Base-by-base conservation (phyloP, 2,888 invertebrate species). In the Timandra comae region DNA sequence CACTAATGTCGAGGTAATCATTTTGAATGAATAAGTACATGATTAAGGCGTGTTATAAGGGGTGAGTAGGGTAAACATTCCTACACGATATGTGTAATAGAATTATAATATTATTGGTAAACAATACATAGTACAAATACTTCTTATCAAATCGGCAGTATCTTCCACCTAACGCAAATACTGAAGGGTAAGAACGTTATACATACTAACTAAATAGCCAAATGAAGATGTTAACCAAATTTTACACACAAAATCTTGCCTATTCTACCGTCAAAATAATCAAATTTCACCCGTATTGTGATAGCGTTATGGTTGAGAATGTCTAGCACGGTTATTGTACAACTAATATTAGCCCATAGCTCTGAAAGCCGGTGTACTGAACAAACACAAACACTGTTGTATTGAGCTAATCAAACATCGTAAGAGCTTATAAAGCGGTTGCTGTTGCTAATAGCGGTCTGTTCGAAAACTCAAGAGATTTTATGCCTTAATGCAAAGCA, bases 331-430 rank as follows among this genome's bases (percentile, higher is more conserved):
- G 49, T 49, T 46, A 46, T 47, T 48, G 39, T 55, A 50, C 50
- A 43, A 46, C 53, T 43, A 52, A 59, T 53, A 62, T 57, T 57
- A 51, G 45, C 52, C n/a, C 49, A 42, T 53, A 52, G 56, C 53
- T 38, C 52, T 56, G 45, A 28, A 43, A 16, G 44, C 45, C 53
- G 42, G 33, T 49, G 56, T 57, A 52, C 54, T 52, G 43, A 48
- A 46, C 56, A 60, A 64, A 67, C 60, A 62, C 56, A 64, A 64
- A 64, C 62, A 63, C 38, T 49, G 55, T 48, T 43, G 56, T 56
- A 64, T 62, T 54, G 62, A 55, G 56, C 56, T 65, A 63, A 63
- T 61, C 68, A 67, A 67, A 67, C 62, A 64, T 47, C 52, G 51
- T 54, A 52, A 61, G 63, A 55, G 63, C 56, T 60, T 56, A 57